Base-by-base conservation (phyloP, 2,797 vertebrate species). In the Dendrocincla tyrannina region DNA sequence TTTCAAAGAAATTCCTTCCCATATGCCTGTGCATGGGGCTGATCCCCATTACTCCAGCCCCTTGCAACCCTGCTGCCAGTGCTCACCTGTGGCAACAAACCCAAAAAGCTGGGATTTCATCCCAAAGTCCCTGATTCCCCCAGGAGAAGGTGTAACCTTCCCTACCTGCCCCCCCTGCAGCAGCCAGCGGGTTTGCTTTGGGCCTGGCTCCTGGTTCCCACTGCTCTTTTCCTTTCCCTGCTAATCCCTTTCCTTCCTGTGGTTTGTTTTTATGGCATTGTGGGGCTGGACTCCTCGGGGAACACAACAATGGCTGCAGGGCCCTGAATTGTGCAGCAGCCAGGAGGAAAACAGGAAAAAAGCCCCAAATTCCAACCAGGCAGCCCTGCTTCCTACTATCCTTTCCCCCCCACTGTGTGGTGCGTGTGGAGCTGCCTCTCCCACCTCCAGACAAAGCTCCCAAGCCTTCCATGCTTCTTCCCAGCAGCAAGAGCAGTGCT, bases 221-320 rank as follows among this genome's bases (percentile, higher is more conserved):
- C 53, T 23, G 23, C 63, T 78, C 52, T 85, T 89, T 96, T 89
- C 94, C 92, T 94, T 84, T 90, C 76, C 63, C 79, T 39, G 72
- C 32, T 77, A 75, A 62, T 96, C 77, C 28, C 69, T 91, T 95
- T 92, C 95, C 95, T 97, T 97, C 96, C 96, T 93, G 88, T 70
- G 35, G 28, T 56, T 91, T 75, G 41, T 37, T 87, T 78, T 76
- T 62, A 32, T 32, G 76, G 35, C 42, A 44, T 19, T 72, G 82
- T 78, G 58, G 52, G 19, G 8, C 42, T 8, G 33, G 35, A 32
- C 28, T 83, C 39, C 77, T 55, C 0, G 0, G 39, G 69, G 56
- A 73, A 11, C 41, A 44, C 63, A 77, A 88, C 74, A 85, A 78
- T 70, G 88, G 72, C 47, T 80, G 68, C 49, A 76, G 59, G 83